Conservation (phyloP, 2,113 vertebrate genomes). For the Phylloscopus whistleri region DNA sequence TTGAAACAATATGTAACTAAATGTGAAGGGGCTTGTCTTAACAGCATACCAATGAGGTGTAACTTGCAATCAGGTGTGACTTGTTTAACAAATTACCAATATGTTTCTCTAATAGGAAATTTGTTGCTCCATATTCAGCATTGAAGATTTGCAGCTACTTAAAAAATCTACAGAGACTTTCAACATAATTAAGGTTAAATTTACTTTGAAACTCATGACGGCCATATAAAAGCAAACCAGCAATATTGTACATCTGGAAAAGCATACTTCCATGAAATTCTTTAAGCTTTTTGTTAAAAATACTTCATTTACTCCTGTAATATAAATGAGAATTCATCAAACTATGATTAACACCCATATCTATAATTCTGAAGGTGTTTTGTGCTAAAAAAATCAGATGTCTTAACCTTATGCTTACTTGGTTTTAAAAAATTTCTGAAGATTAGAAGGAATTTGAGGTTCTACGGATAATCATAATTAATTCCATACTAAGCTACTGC, state of each 20-base stretch:
- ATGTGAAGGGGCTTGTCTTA: constrained; percentile 43
- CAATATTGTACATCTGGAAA: constrained; percentile 4
- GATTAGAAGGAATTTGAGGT: not conserved
- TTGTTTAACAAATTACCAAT: constrained; percentile 66
- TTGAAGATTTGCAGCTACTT: constrained; percentile 32
- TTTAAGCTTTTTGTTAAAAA: constrained; percentile 1
- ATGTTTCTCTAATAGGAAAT: constrained; percentile 60
- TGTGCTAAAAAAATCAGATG: not conserved
- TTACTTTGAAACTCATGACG: constrained; percentile 50
- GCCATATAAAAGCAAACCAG: constrained; percentile 44
- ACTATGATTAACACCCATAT: not conserved
- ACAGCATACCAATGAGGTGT: constrained; percentile 54
- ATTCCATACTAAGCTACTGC: not conserved
- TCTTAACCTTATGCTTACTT: not conserved
- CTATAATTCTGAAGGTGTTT: not conserved
- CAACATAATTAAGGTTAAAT: constrained; percentile 49
- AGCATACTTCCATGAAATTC: constrained; percentile 31
- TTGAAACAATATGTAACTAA: constrained; percentile 51
- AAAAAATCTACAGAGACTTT: constrained; percentile 41
- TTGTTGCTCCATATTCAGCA: constrained; percentile 30
- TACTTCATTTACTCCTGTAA: constrained; percentile 5
- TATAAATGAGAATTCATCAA: not conserved
- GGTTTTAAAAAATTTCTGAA: not conserved
- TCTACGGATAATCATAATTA: not conserved
- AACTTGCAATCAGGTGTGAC: constrained; percentile 46